Conservation (phyloP, 2,797 vertebrate species). For the Oreochromis mossambicus region DNA sequence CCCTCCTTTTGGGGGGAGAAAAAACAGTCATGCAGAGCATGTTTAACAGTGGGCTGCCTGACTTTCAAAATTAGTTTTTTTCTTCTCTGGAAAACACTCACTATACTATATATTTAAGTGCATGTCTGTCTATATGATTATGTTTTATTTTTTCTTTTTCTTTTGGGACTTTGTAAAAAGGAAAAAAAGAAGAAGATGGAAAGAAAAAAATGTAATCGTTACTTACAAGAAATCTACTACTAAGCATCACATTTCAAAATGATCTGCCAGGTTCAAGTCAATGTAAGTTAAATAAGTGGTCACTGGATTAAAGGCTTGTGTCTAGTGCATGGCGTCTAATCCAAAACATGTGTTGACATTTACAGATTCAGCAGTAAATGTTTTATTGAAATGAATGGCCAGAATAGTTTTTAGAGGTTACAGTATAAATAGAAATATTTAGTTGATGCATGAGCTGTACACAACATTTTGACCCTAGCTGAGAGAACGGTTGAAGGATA, state of each 20-base stretch:
- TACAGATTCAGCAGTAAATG: conserved; percentile 54
- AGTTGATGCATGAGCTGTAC: not conserved
- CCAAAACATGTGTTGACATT: not conserved
- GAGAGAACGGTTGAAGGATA: not conserved
- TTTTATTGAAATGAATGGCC: conserved; percentile 39
- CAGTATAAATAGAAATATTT: not conserved
- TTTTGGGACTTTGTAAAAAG: not conserved
- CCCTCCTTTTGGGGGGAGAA: not conserved
- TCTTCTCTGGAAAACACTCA: not conserved
- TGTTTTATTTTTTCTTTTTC: accelerated
- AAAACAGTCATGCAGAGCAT: not conserved
- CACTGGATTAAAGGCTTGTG: not conserved
- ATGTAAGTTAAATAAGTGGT: not conserved
- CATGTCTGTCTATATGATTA: not conserved
- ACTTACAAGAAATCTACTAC: not conserved
- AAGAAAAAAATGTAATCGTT: not conserved
- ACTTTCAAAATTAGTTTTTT: not conserved
- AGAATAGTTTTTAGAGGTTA: not conserved
- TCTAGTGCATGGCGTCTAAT: not conserved
- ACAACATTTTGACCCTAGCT: not conserved
- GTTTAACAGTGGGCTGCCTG: not conserved
- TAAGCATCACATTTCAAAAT: not conserved
- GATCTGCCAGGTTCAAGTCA: not conserved
- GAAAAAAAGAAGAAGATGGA: accelerated
- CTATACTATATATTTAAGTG: not conserved